Evolutionary conservation across 2,797 vertebrate genomes (phyloP), one percentile per base, ranked within the genome.

Genomic region (Dryobates pubescens): DNA sequence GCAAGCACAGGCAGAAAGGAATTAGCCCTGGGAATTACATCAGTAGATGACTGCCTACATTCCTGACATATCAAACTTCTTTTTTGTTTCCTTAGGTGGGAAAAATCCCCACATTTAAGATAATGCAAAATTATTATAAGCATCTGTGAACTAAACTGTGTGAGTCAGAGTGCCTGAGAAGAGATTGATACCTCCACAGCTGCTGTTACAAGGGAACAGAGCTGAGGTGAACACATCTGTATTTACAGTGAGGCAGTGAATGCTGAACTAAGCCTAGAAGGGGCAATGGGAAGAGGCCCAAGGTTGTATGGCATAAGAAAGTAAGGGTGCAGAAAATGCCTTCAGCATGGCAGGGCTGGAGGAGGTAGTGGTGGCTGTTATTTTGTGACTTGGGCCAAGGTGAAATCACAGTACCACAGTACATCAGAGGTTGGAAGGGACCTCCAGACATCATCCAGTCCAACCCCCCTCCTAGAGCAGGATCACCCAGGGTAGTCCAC

Each of bases 311-410:
- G 47, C 68, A 58, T 38, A 72, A 47, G 22, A 77, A 82, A 86
- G 67, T 9, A 76, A 53, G 2, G 12, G 87, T 58, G 74, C 79
- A 83, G 32, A 92, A 93, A 94, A 91, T 13, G n/a, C 17, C 36
- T 95, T 71, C 84, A 54, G 88, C 84, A 82, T 88, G 89, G 76
- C 68, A 76, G 57, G 77, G 45, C 54, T 92, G 74, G 30, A 78
- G 68, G 59, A 91, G 64, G 29, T 38, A 36, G 53, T 30, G 27
- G 47, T 38, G 13, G 78, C 54, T 70, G 45, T 70, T 76, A 29
- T 0, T 2, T 71, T 76, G 38, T 54, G 43, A 13, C 36, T 51
- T 78, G 45, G 90, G 38, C 36, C 65, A 82, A 90, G 51, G 63
- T 32, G 56, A 92, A 92, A 38, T 64, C n/a, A 17, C 41, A 43